A percentile compares a stretch with the other conserved stretches of the same genome.
phyloP scores from a whole-genome alignment of 1,140 invertebrate genomes.

The Phymorhynchus buccinoides region DNA sequence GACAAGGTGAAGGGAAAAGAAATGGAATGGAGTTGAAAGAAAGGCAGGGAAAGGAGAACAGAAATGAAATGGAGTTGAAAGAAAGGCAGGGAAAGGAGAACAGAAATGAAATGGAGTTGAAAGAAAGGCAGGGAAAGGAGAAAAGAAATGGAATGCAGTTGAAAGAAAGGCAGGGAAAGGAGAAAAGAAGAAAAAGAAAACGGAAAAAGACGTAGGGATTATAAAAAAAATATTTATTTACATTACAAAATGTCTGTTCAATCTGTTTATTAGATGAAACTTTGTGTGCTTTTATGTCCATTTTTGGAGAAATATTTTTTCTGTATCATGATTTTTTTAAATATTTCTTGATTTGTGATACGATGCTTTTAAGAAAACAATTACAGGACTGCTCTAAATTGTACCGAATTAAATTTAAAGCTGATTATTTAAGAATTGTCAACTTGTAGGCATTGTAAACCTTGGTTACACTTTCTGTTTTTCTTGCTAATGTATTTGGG shows the following conservation, averaged over 20 bases:
- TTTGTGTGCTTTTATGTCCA: background rate
- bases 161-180: background rate
- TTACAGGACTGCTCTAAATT: no score
- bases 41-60: background rate
- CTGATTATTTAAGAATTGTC: no score
- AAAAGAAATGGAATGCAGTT: background rate
- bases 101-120: background rate
- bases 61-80: background rate
- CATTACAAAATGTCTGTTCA: background rate
- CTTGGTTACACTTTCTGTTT: background rate
- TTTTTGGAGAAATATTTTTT: no score
- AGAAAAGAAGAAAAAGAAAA: background rate
- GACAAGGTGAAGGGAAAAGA: background rate
- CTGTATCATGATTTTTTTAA: no score
- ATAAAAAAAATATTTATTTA: no score
- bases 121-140: background rate
- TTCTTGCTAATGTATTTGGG: background rate
- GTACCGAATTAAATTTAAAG: no score
- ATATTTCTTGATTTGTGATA: no score
- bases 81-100: background rate
- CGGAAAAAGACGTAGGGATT: background rate
- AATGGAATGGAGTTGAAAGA: background rate
- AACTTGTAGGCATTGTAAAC: no score
- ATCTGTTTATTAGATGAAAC: background rate
- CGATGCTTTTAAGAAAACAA: no score